A percentile compares a stretch with the other conserved stretches of the same genome.
Conservation (phyloP, 1,140 invertebrate species). For the Zaprionus lachaisei region DNA sequence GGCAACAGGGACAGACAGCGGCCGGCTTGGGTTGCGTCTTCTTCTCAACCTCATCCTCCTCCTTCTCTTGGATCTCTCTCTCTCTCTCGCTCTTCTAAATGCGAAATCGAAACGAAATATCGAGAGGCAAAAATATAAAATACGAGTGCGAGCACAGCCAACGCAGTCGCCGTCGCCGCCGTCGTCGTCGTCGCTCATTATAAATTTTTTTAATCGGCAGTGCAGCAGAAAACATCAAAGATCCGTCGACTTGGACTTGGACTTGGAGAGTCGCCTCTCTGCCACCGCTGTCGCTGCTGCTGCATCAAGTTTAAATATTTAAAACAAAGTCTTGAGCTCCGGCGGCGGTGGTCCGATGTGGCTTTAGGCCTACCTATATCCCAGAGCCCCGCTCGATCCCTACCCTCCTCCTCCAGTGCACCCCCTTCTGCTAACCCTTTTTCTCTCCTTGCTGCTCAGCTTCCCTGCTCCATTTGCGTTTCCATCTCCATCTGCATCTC, state of each 20-base stretch:
- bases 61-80: neutral
- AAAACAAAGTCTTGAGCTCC: constrained; percentile 73
- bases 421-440: neutral
- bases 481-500: constrained; percentile 42
- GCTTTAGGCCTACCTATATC: constrained; percentile 22
- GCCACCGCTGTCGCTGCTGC: constrained; percentile 49
- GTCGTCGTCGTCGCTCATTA: constrained; percentile 72
- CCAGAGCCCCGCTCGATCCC: neutral
- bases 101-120: constrained; percentile 77
- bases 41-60: neutral
- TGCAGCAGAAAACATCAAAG: constrained; percentile 73
- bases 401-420: no score
- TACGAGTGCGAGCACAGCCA: constrained; percentile 60
- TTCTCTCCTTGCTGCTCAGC: neutral
- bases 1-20: constrained; percentile 8
- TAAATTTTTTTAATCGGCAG: constrained; percentile 81
- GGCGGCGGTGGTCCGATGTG: constrained; percentile 14
- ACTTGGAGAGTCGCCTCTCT: constrained; percentile 13
- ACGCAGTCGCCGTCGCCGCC: constrained; percentile 17
- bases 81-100: constrained; percentile 47
- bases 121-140: constrained; percentile 71
- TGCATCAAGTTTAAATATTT: constrained; percentile 79
- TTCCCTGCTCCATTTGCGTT: constrained; percentile 21
- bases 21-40: neutral
- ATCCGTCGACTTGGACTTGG: constrained; percentile 57